Evolutionary conservation across 1,140 invertebrate genomes (phyloP).

Genomic region (Diachasma alloeum): DNA sequence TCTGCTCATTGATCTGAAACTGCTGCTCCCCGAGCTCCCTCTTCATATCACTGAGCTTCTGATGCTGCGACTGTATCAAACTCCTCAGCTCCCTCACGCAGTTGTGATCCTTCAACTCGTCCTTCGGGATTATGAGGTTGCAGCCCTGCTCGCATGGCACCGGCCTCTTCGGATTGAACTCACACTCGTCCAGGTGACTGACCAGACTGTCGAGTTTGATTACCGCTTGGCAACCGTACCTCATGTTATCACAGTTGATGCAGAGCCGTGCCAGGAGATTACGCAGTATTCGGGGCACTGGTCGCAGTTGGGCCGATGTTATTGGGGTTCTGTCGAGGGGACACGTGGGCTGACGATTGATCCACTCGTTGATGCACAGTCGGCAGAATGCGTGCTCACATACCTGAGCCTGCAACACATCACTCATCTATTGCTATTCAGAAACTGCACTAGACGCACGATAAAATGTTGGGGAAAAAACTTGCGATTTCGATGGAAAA

Average conservation of each 20-base stretch:
- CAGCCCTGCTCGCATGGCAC: slow-evolving; percentile 93
- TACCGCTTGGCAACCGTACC: slow-evolving; percentile 84
- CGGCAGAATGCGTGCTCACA: slow-evolving; percentile 97
- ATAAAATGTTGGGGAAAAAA: no score
- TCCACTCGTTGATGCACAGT: slow-evolving; percentile 93
- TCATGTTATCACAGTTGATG: slow-evolving; percentile 90
- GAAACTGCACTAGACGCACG: slow-evolving; percentile 28
- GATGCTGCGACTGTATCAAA: slow-evolving; percentile 85
- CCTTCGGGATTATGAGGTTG: slow-evolving; percentile 92
- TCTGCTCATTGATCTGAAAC: slow-evolving; percentile 87
- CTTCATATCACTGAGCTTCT: slow-evolving; percentile 85
- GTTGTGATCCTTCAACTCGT: slow-evolving; percentile 93
- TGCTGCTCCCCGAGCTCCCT: slow-evolving; percentile 86
- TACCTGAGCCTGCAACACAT: slow-evolving; percentile 80
- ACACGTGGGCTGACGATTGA: slow-evolving; percentile 89
- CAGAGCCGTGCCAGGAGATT: slow-evolving; percentile 88
- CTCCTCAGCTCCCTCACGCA: slow-evolving; percentile 88
- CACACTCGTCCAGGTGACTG: slow-evolving; percentile 89
- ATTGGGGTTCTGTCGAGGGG: slow-evolving; percentile 91
- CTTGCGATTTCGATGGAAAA: no score
- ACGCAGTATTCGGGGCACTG: slow-evolving; percentile 89
- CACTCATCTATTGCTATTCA: slow-evolving; percentile 50
- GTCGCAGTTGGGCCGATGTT: slow-evolving; percentile 84
- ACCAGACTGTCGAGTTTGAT: slow-evolving; percentile 87
- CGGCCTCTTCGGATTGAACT: slow-evolving; percentile 93